Evolutionary conservation across 37 sponge, comb jelly and placozoan species (phyloP).

Genomic region (Beroe ovata): DNA sequence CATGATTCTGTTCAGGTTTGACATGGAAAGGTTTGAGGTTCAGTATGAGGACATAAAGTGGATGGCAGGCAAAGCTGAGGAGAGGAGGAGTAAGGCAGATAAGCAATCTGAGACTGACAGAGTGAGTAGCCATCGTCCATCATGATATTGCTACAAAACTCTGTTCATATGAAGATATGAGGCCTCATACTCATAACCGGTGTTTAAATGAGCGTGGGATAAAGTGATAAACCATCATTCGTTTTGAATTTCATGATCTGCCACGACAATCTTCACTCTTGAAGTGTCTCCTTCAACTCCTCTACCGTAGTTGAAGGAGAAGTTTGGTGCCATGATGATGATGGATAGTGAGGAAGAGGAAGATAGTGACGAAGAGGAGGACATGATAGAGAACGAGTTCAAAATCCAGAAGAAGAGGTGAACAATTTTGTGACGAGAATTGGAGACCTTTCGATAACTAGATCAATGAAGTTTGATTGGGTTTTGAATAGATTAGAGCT

Average conservation of each 20-base stretch:
- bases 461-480: background rate
- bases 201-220: no score
- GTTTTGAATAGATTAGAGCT: background rate
- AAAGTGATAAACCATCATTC: no score
- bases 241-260: no score
- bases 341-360: constrained; percentile 29
- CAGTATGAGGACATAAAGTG: constrained; percentile 70
- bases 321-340: constrained; percentile 69
- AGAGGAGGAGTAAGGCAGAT: constrained; percentile 52
- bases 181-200: no score
- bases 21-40: constrained; percentile 76
- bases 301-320: constrained; percentile 8
- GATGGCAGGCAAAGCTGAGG: constrained; percentile 72
- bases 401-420: constrained; percentile 20
- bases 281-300: no score
- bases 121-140: constrained; percentile 7
- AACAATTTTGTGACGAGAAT: no score
- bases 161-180: background rate
- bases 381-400: constrained; percentile 56
- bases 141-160: background rate
- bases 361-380: constrained; percentile 21
- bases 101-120: constrained; percentile 58
- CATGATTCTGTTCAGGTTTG: constrained; percentile 74
- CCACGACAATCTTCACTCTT: no score
- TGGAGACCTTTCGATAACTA: background rate